Conservation (phyloP, 2,888 invertebrate genomes). For the Bellardia bayeri region DNA sequence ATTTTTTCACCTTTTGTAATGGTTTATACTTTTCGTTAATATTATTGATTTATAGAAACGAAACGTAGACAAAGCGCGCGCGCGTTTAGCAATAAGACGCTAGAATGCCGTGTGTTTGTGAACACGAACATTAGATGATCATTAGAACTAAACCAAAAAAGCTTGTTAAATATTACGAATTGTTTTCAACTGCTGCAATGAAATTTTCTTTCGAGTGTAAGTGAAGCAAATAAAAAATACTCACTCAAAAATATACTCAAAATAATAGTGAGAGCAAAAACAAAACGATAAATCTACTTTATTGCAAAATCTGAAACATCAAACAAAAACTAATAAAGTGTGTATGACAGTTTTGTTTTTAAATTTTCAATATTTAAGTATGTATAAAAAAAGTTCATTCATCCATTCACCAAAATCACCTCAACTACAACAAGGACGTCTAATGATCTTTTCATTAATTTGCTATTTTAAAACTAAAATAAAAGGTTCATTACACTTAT, state of each 20-base stretch:
- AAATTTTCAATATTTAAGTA: not conserved
- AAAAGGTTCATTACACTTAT: conserved; percentile 33
- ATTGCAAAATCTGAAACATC: not conserved
- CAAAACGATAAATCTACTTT: conserved; percentile 14
- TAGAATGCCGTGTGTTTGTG: conserved; percentile 38
- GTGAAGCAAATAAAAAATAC: not conserved
- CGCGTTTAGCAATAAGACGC: conserved; percentile 21
- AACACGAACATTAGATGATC: not conserved
- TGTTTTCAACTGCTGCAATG: not conserved
- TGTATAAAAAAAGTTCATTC: not conserved
- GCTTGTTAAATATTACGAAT: not conserved
- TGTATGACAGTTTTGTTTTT: not conserved
- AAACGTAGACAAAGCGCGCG: not conserved
- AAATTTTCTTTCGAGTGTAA: conserved; percentile 37
- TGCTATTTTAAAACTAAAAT: conserved; percentile 7
- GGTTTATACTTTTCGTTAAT: not conserved
- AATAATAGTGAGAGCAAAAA: not conserved
- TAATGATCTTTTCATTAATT: conserved; percentile 29
- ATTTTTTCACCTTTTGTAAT: conserved; percentile 3
- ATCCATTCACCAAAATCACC: conserved; percentile 7
- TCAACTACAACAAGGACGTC: conserved; percentile 43
- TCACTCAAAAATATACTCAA: conserved; percentile 15
- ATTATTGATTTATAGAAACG: not conserved
- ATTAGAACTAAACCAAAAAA: conserved; percentile 5
- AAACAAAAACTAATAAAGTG: not conserved